phyloP scores from a whole-genome alignment of 2,888 invertebrate genomes.

The Leucozona laternaria region DNA sequence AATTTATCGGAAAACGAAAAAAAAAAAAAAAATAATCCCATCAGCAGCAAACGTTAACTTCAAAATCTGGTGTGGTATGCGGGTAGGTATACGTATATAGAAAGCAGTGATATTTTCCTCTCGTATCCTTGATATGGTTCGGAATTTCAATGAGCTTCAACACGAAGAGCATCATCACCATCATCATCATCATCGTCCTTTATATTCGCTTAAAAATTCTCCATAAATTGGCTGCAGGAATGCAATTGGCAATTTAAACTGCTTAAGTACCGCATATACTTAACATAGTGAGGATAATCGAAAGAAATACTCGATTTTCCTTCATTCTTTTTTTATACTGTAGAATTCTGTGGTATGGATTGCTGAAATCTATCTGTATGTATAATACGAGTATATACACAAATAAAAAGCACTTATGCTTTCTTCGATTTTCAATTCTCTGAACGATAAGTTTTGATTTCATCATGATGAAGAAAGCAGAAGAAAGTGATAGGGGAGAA shows the following conservation, averaged over 20 bases:
- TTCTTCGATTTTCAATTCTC: conserved; percentile 26
- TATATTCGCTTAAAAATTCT: conserved; percentile 29
- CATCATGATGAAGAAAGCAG: neutral
- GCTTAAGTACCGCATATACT: conserved; percentile 65
- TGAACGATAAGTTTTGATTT: conserved; percentile 28
- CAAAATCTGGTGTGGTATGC: neutral
- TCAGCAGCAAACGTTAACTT: conserved; percentile 36
- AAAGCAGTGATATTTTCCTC: conserved; percentile 9
- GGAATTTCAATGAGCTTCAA: conserved; percentile 55
- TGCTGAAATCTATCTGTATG: conserved; percentile 44
- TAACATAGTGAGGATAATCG: conserved; percentile 57
- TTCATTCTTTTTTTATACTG: neutral
- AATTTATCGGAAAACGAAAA: conserved; percentile 48
- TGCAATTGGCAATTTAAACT: conserved; percentile 71
- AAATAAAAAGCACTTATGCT: conserved; percentile 30
- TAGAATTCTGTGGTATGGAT: conserved; percentile 25
- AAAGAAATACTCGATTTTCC: conserved; percentile 26
- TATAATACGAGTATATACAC: conserved; percentile 13
- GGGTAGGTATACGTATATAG: too few relatives aligned
- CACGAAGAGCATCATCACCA: conserved; percentile 1
- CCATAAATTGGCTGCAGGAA: conserved; percentile 59
- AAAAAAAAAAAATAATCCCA: conserved; percentile 7
- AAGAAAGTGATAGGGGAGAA: neutral
- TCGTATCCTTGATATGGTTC: conserved; percentile 35
- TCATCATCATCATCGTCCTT: conserved; percentile 8